Base-by-base conservation (phyloP, 2,113 vertebrate species). In the Pimephales promelas region DNA sequence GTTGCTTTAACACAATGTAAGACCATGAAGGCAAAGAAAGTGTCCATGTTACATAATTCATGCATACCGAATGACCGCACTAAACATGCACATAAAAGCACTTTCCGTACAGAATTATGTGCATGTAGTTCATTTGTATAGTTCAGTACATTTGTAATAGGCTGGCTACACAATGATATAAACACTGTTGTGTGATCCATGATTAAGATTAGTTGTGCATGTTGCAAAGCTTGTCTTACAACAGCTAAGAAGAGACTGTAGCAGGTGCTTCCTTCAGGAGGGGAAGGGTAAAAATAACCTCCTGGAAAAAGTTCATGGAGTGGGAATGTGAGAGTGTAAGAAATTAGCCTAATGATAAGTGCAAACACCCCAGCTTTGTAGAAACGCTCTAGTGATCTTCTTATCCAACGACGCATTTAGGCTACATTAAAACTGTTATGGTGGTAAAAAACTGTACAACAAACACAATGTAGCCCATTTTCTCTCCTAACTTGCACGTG, bases 271-370 rank as follows among this genome's bases (percentile, higher is more conserved):
- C 64, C 24, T 47, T 62, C 47, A 72, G 71, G 43, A 80, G n/a
- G 59, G 57, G 34, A 22, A 71, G 66, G 24, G 40, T 84, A 87
- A 84, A 87, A 87, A 84, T 87, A 84, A 84, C 83, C 54, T 59
- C 43, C 49, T 62, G 47, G 10, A 77, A 66, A 82, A 82, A 47
- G 26, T 84, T 81, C 79, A 36, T 49, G 79, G 70, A 61, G 11
- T 72, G 36, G 7, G 34, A 62, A 74, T 40, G 64, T 13, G 20
- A 77, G 62, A 49, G 47, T 49, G 24, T 36, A 47, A 47, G 34
- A 34, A 64, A 70, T 68, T 43, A 68, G 49, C 43, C 20, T 47
- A 56, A 66, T 68, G 16, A 18, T 49, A 3, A 28, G 24, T 5
- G n/a, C 68, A 61, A 61, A 61, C 75, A 59, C 36, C 43, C 34